phyloP scores from a whole-genome alignment of 2,797 vertebrate genomes.

The Spinus olivaceus region DNA sequence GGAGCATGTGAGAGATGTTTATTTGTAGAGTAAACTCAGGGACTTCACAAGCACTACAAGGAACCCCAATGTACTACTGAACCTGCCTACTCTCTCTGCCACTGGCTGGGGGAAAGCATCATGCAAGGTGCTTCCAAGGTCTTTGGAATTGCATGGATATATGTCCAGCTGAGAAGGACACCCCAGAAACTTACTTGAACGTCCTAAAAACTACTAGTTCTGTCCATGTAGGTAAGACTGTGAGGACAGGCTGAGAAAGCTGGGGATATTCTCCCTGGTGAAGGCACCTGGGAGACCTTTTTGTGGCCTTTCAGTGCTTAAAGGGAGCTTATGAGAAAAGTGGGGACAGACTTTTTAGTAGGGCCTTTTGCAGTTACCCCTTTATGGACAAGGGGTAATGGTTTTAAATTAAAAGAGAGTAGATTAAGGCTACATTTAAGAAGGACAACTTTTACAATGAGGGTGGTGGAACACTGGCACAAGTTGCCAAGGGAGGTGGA shows the following conservation, averaged over 20 bases:
- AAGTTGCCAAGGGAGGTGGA: not conserved
- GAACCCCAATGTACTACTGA: not conserved
- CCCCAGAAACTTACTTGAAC: not conserved
- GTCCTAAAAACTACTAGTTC: not conserved
- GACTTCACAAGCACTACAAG: not conserved
- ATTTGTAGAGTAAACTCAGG: conserved; percentile 26
- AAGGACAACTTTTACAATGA: not conserved
- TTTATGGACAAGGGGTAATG: not conserved
- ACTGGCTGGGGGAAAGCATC: not conserved
- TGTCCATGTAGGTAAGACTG: not conserved
- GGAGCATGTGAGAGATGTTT: not conserved
- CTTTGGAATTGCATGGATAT: not conserved
- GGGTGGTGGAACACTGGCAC: not conserved
- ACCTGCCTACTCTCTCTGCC: not conserved
- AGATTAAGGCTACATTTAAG: not conserved
- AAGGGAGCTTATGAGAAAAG: not conserved
- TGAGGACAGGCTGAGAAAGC: not conserved
- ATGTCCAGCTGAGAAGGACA: not conserved
- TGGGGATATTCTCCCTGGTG: not conserved
- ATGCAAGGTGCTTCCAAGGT: not conserved
- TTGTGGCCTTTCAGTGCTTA: not conserved
- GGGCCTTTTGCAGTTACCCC: not conserved
- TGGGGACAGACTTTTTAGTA: not conserved
- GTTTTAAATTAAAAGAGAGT: not conserved
- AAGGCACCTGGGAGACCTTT: not conserved